Evolutionary conservation across 1,140 invertebrate species (phyloP).

Genomic region (Sitophilus oryzae): DNA sequence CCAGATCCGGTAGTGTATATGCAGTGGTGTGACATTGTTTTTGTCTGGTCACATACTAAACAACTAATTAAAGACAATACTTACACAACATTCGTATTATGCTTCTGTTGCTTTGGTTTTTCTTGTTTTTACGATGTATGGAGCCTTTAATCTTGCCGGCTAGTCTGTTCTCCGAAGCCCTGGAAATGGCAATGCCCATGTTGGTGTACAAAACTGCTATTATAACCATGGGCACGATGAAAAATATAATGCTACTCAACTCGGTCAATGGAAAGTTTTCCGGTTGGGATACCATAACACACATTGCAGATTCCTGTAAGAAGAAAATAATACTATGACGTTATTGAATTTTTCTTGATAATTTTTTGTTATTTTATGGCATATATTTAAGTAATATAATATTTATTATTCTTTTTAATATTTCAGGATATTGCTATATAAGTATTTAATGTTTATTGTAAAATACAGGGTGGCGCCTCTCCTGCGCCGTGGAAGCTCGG

Average conservation of each 20-base stretch:
- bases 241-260: constrained; percentile 75
- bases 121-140: constrained; percentile 57
- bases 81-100: constrained; percentile 80
- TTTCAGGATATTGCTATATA: too few species aligned
- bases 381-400: too few species aligned
- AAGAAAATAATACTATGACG: constrained; percentile 4
- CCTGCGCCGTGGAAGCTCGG: too few species aligned
- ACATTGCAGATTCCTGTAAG: constrained; percentile 65
- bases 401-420: too few species aligned
- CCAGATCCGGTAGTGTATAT: too few species aligned
- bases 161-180: constrained; percentile 42
- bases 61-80: too few species aligned
- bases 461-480: too few species aligned
- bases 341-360: too few species aligned
- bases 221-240: constrained; percentile 73
- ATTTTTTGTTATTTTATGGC: too few species aligned
- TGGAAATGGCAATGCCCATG: constrained; percentile 67
- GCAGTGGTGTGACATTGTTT: too few species aligned
- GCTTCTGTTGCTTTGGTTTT: constrained; percentile 62
- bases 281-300: constrained; percentile 61
- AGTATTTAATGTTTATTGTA: too few species aligned
- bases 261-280: constrained; percentile 65
- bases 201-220: constrained; percentile 70
- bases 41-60: too few species aligned
- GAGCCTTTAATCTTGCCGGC: constrained; percentile 54